These are phyloP conservation scores for Drosophila demipolita DNA, from an alignment of 2,888 invertebrate genomes.

Conservation along the genomic window DNA sequence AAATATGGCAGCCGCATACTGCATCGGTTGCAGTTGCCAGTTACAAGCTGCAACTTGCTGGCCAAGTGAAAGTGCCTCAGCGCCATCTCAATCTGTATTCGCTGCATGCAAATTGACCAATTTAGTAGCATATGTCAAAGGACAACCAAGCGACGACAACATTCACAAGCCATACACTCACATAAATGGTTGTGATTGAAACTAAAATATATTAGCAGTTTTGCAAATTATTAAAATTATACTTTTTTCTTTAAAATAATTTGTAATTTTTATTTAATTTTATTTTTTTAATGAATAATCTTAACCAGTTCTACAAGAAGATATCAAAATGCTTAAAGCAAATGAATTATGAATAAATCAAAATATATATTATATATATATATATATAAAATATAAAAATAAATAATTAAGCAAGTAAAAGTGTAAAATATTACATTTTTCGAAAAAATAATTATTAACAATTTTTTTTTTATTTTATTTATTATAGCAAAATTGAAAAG, in stretches of 20 bases:
- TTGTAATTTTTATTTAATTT: too few species aligned
- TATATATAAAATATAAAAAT: background rate
- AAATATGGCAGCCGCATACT: constrained; percentile 52
- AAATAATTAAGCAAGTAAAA: background rate
- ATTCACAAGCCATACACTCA: background rate
- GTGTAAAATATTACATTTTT: background rate
- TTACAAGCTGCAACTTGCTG: constrained; percentile 11
- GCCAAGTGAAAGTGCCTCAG: constrained; percentile 69
- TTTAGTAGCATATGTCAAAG: constrained; percentile 55
- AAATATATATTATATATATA: too few species aligned
- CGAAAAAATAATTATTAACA: background rate
- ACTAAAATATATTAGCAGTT: background rate
- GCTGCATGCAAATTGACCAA: constrained; percentile 57
- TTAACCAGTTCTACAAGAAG: background rate
- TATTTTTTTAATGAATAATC: background rate
- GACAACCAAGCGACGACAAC: constrained; percentile 29
- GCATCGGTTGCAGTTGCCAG: constrained; percentile 16
- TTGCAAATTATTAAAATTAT: background rate
- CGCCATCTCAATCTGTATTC: constrained; percentile 39
- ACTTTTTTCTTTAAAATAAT: too few species aligned
- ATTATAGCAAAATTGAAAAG: background rate
- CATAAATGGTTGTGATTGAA: constrained; percentile 5
- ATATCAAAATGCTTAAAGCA: background rate
- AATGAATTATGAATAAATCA: background rate
- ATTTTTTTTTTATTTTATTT: background rate